These are phyloP conservation scores for Callipepla californica DNA, from an alignment of 2,113 vertebrate species.

Conservation along the genomic window DNA sequence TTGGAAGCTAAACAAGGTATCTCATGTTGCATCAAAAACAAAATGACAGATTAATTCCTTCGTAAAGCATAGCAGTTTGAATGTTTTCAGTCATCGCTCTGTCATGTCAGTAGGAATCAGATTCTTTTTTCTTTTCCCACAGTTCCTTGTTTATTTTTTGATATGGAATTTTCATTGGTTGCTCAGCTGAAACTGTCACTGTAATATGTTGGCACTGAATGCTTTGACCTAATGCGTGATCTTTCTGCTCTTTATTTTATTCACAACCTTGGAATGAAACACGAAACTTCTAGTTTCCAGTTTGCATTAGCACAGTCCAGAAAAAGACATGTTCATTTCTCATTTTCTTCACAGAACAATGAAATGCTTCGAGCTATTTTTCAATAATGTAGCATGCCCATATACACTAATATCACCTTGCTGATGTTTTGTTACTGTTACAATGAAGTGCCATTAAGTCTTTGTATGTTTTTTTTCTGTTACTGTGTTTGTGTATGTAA, in stretches of 20 bases:
- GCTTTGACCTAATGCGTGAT: neutral
- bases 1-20: constrained; percentile 97
- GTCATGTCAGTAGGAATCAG: neutral
- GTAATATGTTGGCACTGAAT: neutral
- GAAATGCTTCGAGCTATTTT: constrained; percentile 5
- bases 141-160: neutral
- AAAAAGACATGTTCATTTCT: neutral
- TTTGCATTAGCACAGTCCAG: neutral
- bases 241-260: neutral
- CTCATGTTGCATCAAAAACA: neutral
- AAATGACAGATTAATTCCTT: neutral
- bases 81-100: neutral
- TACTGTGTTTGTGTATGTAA: neutral
- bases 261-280: neutral
- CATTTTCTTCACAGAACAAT: neutral
- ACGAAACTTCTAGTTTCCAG: neutral
- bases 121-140: neutral
- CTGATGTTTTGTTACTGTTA: constrained; percentile 10
- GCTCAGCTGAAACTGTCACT: neutral
- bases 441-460: neutral
- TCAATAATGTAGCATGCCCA: neutral
- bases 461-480: constrained; percentile 15
- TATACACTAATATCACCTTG: neutral
- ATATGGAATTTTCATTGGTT: neutral
- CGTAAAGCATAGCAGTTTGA: neutral